These are phyloP conservation scores for Diploptera punctata DNA, from an alignment of 2,888 invertebrate species.

Conservation along the genomic window DNA sequence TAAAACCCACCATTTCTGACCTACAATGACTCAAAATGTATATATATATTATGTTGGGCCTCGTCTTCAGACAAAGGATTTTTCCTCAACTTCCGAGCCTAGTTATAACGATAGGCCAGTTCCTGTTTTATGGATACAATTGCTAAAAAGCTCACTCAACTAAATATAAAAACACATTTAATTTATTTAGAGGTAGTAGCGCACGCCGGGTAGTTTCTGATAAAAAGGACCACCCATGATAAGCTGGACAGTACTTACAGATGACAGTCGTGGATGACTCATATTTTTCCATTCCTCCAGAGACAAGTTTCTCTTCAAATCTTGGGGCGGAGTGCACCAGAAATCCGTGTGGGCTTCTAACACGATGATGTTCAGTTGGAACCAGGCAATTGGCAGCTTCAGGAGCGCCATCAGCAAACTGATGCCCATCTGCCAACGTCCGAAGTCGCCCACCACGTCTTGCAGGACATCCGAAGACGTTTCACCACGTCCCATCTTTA, in stretches of 20 bases:
- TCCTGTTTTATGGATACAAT: too few species aligned
- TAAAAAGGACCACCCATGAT: too few species aligned
- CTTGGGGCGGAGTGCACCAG: constrained; percentile 57
- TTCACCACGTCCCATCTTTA: background rate
- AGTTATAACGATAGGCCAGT: too few species aligned
- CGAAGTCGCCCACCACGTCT: constrained; percentile 62
- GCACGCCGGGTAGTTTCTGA: too few species aligned
- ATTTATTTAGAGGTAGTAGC: too few species aligned
- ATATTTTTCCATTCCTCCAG: constrained; percentile 59
- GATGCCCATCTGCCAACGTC: constrained; percentile 64
- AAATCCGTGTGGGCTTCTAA: constrained; percentile 66
- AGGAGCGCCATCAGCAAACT: constrained; percentile 63
- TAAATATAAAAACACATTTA: too few species aligned
- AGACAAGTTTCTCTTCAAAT: constrained; percentile 44
- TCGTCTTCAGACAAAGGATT: too few species aligned
- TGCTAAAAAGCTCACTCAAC: too few species aligned
- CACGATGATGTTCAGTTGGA: constrained; percentile 67
- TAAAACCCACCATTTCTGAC: too few species aligned
- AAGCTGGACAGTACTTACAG: constrained; percentile 9
- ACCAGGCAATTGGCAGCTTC: constrained; percentile 67
- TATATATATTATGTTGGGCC: too few species aligned
- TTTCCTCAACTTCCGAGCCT: too few species aligned
- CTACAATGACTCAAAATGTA: too few species aligned
- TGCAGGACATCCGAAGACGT: constrained; percentile 9
- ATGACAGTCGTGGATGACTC: constrained; percentile 14